Base-by-base conservation (phyloP, 2,113 vertebrate genomes). In the Echinops telfairi region DNA sequence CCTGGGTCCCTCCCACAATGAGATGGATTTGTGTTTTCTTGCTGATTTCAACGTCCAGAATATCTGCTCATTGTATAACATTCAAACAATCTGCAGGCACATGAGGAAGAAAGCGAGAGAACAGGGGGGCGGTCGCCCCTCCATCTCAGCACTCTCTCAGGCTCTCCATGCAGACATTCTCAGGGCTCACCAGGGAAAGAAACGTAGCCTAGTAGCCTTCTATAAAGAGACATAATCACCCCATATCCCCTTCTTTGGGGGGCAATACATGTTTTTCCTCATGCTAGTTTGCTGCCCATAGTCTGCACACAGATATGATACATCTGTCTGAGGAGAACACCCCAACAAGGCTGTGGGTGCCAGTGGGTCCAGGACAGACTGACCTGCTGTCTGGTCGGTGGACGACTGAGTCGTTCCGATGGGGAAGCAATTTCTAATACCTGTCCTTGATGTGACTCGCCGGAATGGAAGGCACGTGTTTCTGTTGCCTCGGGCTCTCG, bases 21-120 rank as follows among this genome's bases (percentile, higher is more conserved):
- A 64, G 64, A 15, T 62, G 31, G 43, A 75, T 62, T 84, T 92
- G 20, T 80, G 1, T 57, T 86, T 96, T 92, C 33, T 80, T 86
- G 71, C 23, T 93, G 6, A 81, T 62, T 82, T 68, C 76, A 43
- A 66, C 76, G 22, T 68, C 53, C 47, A 76, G 77, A 36, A 60
- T 19, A 23, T 15, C 43, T 93, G 38, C 31, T 80, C 12, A 81
- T 71, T 76, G 71, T 36, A 43, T 81, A 91, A 90, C 62, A 81
- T 91, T 64, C 29, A 88, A 81, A 64, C 70, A 71, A 80, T 62
- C 85, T 58, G 38, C 36, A 75, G 38, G 86, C 60, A 68, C 53
- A 53, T 60, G 57, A 70, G 85, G 68, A 91, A 81, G 58, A 90
- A 47, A 40, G 25, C 43, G 66, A 43, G 70, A 25, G 53, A 89